Base-by-base conservation (phyloP, 2,888 invertebrate genomes). In the Idaea dimidiata region DNA sequence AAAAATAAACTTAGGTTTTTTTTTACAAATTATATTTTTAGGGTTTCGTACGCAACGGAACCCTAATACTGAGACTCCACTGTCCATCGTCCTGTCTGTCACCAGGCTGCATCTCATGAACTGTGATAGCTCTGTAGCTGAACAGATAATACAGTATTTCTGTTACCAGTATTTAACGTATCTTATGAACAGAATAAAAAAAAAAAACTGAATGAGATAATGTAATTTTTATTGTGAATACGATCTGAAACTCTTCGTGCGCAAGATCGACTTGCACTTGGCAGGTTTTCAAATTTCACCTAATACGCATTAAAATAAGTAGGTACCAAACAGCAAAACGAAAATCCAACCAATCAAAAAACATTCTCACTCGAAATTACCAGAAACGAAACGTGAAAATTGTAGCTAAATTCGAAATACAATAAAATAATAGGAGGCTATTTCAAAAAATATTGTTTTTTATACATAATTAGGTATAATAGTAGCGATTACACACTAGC, bases 391-490 rank as follows among this genome's bases (percentile, higher is more conserved):
- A 72, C 66, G 70, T 72, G 73, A 76, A 75, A 77, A 79, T 72
- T 70, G 72, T 71, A 72, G 70, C 68, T 72, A 71, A 79, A 74
- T 77, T 66, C 17, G 69, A 70, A 76, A 70, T 66, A 75, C 43
- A 79, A 81, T 72, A 79, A 78, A 76, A 75, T 83, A 83, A 86
- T 84, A 77, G 76, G 76, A 74, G 72, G 71, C 69, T 65, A 70
- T 77, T 75, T 71, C 75, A 75, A 81, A 81, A 80, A 81, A 83
- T 79, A 77, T 76, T 80, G 78, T 68, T 70, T 72, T 82, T 86
- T 83, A 77, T 74, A 80, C 81, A 87, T 86, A 87, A 89, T 88
- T 86, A 86, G 75, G 77, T 81, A 86, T 89, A 88, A 89, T 88
- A 78, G 85, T 74, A 67, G 80, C 80, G 79, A 88, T 89, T 90